These are phyloP conservation scores for Rhaphigaster nebulosa DNA, from an alignment of 2,888 invertebrate species.

Conservation along the genomic window DNA sequence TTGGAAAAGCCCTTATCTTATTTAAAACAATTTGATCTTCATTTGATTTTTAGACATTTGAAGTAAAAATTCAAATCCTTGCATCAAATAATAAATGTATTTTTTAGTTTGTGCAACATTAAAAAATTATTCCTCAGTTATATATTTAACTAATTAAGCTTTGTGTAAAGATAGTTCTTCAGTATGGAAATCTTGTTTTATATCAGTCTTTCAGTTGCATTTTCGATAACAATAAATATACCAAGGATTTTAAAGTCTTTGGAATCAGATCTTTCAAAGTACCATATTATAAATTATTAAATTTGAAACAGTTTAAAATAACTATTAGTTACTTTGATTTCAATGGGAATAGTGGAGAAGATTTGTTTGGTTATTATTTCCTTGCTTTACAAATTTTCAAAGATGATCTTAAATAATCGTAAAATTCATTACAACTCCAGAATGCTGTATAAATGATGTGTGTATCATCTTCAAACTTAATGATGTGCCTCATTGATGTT, in stretches of 20 bases:
- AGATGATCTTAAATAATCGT: too few relatives aligned
- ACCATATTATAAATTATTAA: background rate
- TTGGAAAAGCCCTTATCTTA: background rate
- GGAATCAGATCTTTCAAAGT: background rate
- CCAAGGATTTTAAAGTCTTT: background rate
- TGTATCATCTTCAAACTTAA: too few relatives aligned
- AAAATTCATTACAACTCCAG: too few relatives aligned
- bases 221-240: background rate
- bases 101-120: background rate
- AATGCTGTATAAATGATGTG: too few relatives aligned
- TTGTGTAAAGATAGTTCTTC: background rate
- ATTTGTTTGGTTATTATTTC: too few relatives aligned
- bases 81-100: background rate
- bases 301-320: background rate
- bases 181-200: background rate
- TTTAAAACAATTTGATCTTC: background rate
- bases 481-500: too few relatives aligned
- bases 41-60: constrained; percentile 35
- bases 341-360: too few relatives aligned
- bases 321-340: too few relatives aligned
- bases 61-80: background rate
- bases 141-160: background rate
- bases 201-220: background rate
- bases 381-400: too few relatives aligned
- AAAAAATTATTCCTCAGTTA: background rate